Evolutionary conservation across 2,113 vertebrate species (phyloP), one percentile per base, ranked within the genome.

Genomic region (Malurus elegans): DNA sequence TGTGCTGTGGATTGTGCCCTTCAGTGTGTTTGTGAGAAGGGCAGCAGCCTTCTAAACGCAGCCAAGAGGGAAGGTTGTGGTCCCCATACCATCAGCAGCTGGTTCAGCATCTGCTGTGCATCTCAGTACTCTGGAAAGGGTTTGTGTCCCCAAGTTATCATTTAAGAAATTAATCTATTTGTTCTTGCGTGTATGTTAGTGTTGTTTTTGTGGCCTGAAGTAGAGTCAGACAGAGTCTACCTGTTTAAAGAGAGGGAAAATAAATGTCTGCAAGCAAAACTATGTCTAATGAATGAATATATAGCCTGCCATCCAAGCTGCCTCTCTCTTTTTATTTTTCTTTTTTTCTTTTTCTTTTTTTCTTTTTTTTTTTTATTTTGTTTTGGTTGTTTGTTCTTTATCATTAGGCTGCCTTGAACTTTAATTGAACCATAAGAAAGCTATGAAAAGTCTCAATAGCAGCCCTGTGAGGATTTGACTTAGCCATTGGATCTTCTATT

Each of bases 381-480:
- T 28, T 32, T 69, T 13, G 26, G 29, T 51, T 56, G 44, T 90
- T 75, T 57, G 29, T 84, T 44, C 36, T 96, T 93, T 95, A 82
- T 89, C 88, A 73, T 95, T 96, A 79, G 42, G 58, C 53, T 96
- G 93, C 86, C 76, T 93, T 97, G 96, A 98, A 97, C 94, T 97
- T 96, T 73, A 92, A 75, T 71, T 95, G 97, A 96, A 97, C 96
- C 96, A 72, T 95, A 60, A 96, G 79, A 81, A 92, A 96, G 93
- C 73, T 70, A 17, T 92, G 50, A 69, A 86, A 61, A 93, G 78
- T 96, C 91, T 96, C 94, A 95, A 70, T 93, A 96, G 72, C 78
- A 93, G 90, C 87, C 57, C 85, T 96, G 34, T 73, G 67, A 97
- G 38, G 67, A 75, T 89, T 65, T 93, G 88, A 72, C 84, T 93